Evolutionary conservation across 2,797 vertebrate genomes (phyloP).

Genomic region (Leucoraja ocellata): DNA sequence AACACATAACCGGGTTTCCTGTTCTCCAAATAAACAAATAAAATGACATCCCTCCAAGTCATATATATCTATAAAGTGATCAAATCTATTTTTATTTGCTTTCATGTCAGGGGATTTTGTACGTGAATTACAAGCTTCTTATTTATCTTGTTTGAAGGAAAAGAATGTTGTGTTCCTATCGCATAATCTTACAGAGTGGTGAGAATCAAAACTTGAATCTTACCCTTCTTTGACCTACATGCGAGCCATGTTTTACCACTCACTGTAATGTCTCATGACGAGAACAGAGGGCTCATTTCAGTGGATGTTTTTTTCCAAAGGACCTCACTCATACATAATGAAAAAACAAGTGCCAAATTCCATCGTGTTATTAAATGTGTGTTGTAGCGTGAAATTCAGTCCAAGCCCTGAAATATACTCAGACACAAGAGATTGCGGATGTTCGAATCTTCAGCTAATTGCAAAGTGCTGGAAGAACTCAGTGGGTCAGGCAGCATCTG

Average conservation of each 20-base stretch:
- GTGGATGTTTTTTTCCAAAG: not conserved
- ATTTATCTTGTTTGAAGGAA: slow-evolving; percentile 1
- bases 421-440: too few relatives aligned
- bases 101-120: not conserved
- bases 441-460: too few relatives aligned
- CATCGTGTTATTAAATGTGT: not conserved
- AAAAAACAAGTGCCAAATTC: not conserved
- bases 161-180: not conserved
- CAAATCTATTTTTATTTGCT: slow-evolving; percentile 19
- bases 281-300: not conserved
- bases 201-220: not conserved
- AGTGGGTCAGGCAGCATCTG: too few relatives aligned
- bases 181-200: not conserved
- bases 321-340: not conserved
- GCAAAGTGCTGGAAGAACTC: too few relatives aligned
- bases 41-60: slow-evolving; percentile 10
- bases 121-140: slow-evolving; percentile 13
- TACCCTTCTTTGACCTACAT: not conserved
- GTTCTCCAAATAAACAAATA: slow-evolving; percentile 37
- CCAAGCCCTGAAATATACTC: not conserved
- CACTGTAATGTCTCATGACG: not conserved
- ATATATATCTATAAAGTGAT: slow-evolving; percentile 22
- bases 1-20: not conserved
- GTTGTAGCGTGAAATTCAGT: not conserved
- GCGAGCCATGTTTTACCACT: not conserved